Base-by-base conservation (phyloP, 2,113 vertebrate genomes). In the Hemicordylus capensis region DNA sequence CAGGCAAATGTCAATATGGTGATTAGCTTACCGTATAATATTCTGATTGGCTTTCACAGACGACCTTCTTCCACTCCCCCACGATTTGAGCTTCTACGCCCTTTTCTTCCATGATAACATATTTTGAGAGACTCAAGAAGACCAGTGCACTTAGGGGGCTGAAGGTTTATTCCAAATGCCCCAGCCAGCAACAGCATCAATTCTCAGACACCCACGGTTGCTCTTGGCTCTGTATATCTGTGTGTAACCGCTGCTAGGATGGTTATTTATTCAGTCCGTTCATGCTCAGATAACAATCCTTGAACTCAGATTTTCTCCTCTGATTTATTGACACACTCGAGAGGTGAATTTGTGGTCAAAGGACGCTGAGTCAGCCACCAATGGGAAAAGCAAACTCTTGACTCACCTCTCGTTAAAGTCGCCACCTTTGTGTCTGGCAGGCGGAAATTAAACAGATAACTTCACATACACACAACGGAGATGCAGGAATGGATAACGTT, bases 1-100 rank as follows among this genome's bases (percentile, higher is more conserved):
- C 83, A 83, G 90, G 87, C 91, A 92, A 94, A 94, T 93, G 88
- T 94, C 93, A 91, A 93, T 93, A 90, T 87, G 91, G 87, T 84
- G 91, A 94, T 94, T 92, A 94, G 87, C 90, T 84, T 2, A 22
- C 81, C 46, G 87, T 91, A 89, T 92, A 94, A 92, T 93, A 94
- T 89, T 94, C 93, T 37, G 22, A 91, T 91, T 91, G 86, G 91
- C 91, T 95, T 94, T 94, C 88, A 89, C 85, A 85, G 91, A 89
- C 89, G 88, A 94, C 91, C 93, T 93, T 86, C 87, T 92, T 80
- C 92, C 12, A n/a, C 64, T 76, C 90, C 88, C 69, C 88, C 76
- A 48, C 77, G 63, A 90, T 91, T 88, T 89, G 85, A 39, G 66
- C 74, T 85, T 87, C 14, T 14, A 81, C 72, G 9, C 59, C 87